Evolutionary conservation across 2,113 vertebrate genomes (phyloP), one percentile per base, ranked within the genome.

Genomic region (Nannospalax galili): DNA sequence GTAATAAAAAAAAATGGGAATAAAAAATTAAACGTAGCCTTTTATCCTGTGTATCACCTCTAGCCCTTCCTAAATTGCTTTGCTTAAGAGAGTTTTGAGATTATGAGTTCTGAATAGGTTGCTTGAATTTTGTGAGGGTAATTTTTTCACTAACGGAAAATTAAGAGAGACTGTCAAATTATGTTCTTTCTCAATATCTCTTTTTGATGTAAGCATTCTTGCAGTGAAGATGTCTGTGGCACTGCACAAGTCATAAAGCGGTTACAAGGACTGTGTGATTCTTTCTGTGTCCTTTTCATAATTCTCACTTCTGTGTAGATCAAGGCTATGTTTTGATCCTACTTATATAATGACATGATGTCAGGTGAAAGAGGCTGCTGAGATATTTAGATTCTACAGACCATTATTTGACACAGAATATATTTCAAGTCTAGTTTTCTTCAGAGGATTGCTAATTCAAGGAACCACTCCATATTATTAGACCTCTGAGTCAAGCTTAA

Each of bases 341-440:
- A 30, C 67, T 78, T 92, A 91, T 78, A 74, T 92, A 81, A 32
- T 74, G 65, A 19, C 40, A 75, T 60, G 16, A 37, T 72, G 10
- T 92, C 56, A 86, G 69, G 84, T 80, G 86, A 86, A 96, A 93
- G 37, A 87, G 56, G 9, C 37, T 86, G 10, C 58, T 90, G 45
- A 37, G 24, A 77, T 52, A 58, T 45, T 86, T 91, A 24, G 17
- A 79, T 64, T 88, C 42, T 74, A 48, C 89, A 73, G 86, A 91
- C 88, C 52, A 69, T 93, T 94, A 52, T 84, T n/a, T 94, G 67
- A 92, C 37, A 72, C 8, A 19, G 82, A 84, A 88, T 62, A 79
- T 88, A 94, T 92, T 75, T 96, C 72, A 88, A 48, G n/a, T 11
- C 64, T 80, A 19, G 45, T 85, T 96, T 90, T 81, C 70, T 85